Percentiles rank a stretch among this genome's conserved stretches.
Conservation (phyloP, 2,113 vertebrate genomes). For the Xenopus borealis region DNA sequence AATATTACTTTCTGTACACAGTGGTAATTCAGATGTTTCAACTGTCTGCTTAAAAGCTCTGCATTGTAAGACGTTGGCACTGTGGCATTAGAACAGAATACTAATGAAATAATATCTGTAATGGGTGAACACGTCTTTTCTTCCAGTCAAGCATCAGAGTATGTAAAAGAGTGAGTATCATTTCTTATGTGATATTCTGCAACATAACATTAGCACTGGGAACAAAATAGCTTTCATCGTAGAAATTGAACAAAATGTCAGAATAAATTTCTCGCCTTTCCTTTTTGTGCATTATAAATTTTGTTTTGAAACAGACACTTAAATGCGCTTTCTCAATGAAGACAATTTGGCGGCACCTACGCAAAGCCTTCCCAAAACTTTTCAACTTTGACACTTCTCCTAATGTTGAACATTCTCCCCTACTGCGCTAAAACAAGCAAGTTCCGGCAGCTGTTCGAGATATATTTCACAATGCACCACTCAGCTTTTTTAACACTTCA, state of each 20-base stretch:
- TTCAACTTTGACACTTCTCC: neutral
- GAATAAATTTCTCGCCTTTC: neutral
- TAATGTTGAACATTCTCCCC: neutral
- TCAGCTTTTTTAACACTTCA: neutral
- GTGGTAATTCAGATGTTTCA: constrained; percentile 27
- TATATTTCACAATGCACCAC: neutral
- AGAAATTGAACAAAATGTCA: neutral
- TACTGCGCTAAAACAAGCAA: neutral
- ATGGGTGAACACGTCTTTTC: constrained; percentile 1
- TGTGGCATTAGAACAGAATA: constrained; percentile 10
- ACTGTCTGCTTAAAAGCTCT: constrained; percentile 30
- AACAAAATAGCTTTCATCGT: neutral
- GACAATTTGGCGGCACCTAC: neutral
- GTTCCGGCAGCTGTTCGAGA: neutral
- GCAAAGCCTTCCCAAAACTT: neutral
- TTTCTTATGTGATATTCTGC: neutral
- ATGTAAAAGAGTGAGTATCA: neutral
- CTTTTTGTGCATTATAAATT: neutral
- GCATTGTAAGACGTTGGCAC: constrained; percentile 11
- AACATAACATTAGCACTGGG: constrained; percentile 5
- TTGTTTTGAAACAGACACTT: neutral
- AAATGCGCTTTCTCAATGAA: neutral
- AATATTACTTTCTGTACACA: constrained; percentile 25
- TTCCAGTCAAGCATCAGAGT: constrained; percentile 9
- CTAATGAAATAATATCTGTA: constrained; percentile 13